These are phyloP conservation scores for Pavo muticus DNA, from an alignment of 2,113 vertebrate genomes.

Conservation along the genomic window DNA sequence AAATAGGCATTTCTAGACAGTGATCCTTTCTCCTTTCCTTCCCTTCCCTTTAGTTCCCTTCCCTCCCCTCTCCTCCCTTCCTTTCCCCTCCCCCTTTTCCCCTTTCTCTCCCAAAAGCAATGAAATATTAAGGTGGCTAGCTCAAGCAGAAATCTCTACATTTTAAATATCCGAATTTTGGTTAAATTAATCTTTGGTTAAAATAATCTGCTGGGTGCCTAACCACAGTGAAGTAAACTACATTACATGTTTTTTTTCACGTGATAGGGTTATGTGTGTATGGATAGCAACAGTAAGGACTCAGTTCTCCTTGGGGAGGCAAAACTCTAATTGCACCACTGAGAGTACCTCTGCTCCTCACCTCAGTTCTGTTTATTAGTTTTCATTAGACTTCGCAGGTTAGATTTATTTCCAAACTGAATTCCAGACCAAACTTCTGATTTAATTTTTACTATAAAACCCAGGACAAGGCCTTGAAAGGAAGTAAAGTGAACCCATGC, in stretches of 20 bases:
- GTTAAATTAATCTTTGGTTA: neutral
- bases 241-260: neutral
- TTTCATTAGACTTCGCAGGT: neutral
- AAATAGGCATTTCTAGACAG: neutral
- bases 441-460: neutral
- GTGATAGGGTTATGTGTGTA: neutral
- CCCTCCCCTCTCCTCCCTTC: too few relatives aligned
- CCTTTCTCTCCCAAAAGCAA: neutral
- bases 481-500: neutral
- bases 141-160: neutral
- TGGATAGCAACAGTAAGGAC: neutral
- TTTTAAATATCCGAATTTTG: neutral
- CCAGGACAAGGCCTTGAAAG: neutral
- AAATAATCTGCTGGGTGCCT: neutral
- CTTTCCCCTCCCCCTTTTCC: too few relatives aligned
- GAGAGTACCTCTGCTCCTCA: neutral
- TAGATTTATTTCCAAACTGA: neutral
- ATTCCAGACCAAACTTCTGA: neutral
- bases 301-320: neutral
- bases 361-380: neutral
- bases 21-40: neutral
- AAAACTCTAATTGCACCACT: neutral
- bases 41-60: neutral
- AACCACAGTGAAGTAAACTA: neutral
- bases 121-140: neutral